Conservation (phyloP, 1,140 invertebrate genomes). For the Drosophila murphyi region DNA sequence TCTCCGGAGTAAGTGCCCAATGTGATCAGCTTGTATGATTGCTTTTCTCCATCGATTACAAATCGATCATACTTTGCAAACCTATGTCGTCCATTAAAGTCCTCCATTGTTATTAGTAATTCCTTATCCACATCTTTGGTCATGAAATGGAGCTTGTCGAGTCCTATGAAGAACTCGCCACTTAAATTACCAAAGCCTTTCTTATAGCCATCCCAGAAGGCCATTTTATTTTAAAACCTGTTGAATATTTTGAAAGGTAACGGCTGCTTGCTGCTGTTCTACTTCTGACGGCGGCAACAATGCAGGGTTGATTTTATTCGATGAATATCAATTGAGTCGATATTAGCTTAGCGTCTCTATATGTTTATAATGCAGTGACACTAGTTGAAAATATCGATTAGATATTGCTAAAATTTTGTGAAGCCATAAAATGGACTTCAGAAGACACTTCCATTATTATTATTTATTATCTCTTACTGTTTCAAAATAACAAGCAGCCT, state of each 20-base stretch:
- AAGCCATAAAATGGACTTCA: neutral
- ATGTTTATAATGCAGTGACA: neutral
- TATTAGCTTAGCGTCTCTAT: neutral
- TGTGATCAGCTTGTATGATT: constrained; percentile 1
- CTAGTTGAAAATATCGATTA: constrained; percentile 1
- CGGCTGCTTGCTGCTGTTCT: neutral
- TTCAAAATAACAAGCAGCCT: neutral
- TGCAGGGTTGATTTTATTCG: neutral
- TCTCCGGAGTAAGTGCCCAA: constrained; percentile 33
- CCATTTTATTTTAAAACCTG: neutral
- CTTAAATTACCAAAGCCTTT: constrained; percentile 87
- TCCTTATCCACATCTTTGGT: constrained; percentile 86
- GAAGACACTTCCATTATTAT: neutral
- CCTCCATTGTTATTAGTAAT: constrained; percentile 86
- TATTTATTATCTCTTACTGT: neutral
- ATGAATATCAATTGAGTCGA: constrained; percentile 1
- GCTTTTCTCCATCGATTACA: constrained; percentile 21
- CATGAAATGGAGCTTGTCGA: constrained; percentile 86
- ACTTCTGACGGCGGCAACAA: neutral
- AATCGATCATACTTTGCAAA: constrained; percentile 22
- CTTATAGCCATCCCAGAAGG: constrained; percentile 87
- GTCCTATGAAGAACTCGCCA: constrained; percentile 88
- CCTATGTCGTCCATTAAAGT: constrained; percentile 3
- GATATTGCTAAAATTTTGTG: neutral
- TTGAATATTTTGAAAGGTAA: neutral